Evolutionary conservation across 1,140 invertebrate species (phyloP).

Genomic region (Zeugodacus cucurbitae): DNA sequence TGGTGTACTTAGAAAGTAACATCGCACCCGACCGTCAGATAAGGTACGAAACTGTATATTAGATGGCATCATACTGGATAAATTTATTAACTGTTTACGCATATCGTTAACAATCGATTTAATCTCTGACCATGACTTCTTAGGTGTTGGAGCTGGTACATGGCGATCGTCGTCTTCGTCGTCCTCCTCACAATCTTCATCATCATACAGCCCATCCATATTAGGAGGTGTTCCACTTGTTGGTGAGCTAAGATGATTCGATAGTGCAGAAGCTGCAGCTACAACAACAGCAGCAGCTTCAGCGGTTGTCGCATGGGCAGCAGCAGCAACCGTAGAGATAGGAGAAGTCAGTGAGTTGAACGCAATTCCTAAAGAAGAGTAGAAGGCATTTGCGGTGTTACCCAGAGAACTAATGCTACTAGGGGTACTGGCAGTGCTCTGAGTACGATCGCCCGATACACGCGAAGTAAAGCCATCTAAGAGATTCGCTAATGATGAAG

Average conservation of each 20-base stretch:
- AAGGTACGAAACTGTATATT: conserved; percentile 82
- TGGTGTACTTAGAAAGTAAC: conserved; percentile 90
- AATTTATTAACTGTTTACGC: conserved; percentile 78
- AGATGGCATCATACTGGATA: conserved; percentile 82
- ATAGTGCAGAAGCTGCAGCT: conserved; percentile 60
- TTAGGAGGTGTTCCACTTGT: conserved; percentile 61
- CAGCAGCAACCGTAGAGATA: conserved; percentile 58
- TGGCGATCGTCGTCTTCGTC: conserved; percentile 60
- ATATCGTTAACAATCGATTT: conserved; percentile 84
- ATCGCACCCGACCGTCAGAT: conserved; percentile 79
- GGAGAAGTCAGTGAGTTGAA: conserved; percentile 62
- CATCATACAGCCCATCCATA: conserved; percentile 52
- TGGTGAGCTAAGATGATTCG: conserved; percentile 62
- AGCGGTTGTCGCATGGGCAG: conserved; percentile 59
- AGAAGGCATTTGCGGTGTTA: conserved; percentile 62
- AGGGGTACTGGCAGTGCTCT: conserved; percentile 57
- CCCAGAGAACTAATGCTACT: conserved; percentile 51
- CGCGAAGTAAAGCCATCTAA: conserved; percentile 60
- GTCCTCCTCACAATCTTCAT: conserved; percentile 55
- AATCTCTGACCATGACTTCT: conserved; percentile 82
- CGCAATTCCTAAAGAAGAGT: conserved; percentile 61
- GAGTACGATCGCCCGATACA: conserved; percentile 50
- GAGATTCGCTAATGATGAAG: conserved; percentile 60
- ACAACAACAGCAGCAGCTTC: conserved; percentile 59
- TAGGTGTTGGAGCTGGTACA: conserved; percentile 58